Base-by-base conservation (phyloP, 1,140 invertebrate species). In the Drosophila arawakana region DNA sequence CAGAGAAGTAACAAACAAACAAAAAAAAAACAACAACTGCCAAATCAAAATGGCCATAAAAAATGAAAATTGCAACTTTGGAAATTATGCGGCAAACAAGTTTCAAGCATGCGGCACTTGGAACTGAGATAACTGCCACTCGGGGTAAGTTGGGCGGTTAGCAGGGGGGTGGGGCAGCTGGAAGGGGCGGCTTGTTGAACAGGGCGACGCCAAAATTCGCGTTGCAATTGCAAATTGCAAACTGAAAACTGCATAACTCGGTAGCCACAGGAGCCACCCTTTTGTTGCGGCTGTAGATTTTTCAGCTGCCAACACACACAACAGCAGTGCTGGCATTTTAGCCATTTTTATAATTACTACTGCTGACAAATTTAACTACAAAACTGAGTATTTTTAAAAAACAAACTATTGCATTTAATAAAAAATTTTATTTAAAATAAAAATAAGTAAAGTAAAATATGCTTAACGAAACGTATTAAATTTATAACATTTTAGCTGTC, bases 61-160 rank as follows among this genome's bases (percentile, higher is more conserved):
- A 79, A 80, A 69, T 81, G 76, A 83, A 82, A 82, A 82, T 82
- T 80, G 73, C 80, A 83, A 79, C 70, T 80, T 83, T 82, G 72
- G 72, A 82, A 83, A 82, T 79, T 83, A 82, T 79, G 76, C 58
- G 57, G 80, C 80, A 82, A 83, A 82, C 80, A 43, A 80, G 80
- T 82, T 83, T 83, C 55, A 39, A 63, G 46, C 61, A 73, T 70
- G 63, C 66, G 21, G 55, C 49, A 60, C 30, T 55, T 39, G 55
- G 13, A 37, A 49, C 65, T 37, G 18, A 52, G 43, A 57, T 68
- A 52, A 44, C 73, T 46, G 60, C 76, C 62, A 49, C 21, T 11
- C 35, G 60, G 34, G 25, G 44, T 2, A 46, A 13, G n/a, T 46
- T 46, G 13, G 10, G 7, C 15, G 5, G 11, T 7, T 8, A 18